phyloP scores from a whole-genome alignment of 1,140 invertebrate genomes.

The Mya arenaria region DNA sequence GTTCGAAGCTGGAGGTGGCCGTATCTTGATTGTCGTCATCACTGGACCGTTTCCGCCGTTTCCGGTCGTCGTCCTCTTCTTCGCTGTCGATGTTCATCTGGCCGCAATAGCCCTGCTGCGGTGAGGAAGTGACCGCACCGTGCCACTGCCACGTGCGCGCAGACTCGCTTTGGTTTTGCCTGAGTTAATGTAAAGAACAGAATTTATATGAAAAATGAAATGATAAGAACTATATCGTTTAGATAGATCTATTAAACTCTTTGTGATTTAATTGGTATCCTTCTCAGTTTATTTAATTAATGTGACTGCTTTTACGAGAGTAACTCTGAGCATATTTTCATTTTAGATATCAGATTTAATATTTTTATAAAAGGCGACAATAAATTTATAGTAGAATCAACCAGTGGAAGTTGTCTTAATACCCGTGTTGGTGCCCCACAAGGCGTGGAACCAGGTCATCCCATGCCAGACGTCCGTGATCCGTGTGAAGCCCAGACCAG shows the following conservation, averaged over 20 bases:
- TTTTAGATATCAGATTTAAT: too few relatives aligned
- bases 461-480: constrained; percentile 38
- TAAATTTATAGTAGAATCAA: not conserved
- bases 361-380: not conserved
- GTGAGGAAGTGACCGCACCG: too few relatives aligned
- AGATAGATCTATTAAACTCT: not conserved
- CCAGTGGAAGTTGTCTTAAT: not conserved
- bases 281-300: too few relatives aligned
- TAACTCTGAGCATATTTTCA: too few relatives aligned
- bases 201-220: not conserved
- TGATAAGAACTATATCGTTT: not conserved
- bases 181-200: not conserved
- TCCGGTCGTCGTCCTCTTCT: constrained; percentile 8
- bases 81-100: constrained; percentile 14
- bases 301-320: too few relatives aligned
- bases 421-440: constrained; percentile 32
- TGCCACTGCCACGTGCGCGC: too few relatives aligned
- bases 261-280: not conserved
- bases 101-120: constrained; percentile 23
- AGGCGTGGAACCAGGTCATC: constrained; percentile 36
- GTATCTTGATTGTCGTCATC: constrained; percentile 25
- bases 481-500: constrained; percentile 45
- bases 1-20: not conserved
- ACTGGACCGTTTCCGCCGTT: not conserved
- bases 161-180: too few relatives aligned